Base-by-base conservation (phyloP, 1,140 invertebrate genomes). In the Scaptomyza graminum region DNA sequence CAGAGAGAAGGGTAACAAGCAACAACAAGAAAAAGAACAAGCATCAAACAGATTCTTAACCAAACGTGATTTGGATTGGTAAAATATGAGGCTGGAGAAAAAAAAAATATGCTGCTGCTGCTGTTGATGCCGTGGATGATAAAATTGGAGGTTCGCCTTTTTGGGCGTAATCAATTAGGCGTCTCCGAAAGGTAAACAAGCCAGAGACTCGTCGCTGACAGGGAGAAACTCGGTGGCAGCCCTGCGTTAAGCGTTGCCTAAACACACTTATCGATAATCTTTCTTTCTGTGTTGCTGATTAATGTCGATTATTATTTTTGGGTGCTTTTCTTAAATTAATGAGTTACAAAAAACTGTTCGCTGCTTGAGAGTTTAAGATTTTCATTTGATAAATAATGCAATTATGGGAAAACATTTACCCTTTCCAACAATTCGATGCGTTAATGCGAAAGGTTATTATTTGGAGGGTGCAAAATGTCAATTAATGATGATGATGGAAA, bases 81-180 rank as follows among this genome's bases (percentile, higher is more conserved):
- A 3, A 11, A 43, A 60, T 8, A 41, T 18, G 37, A 34, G 4
- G 18, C 18, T 22, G 18, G 18, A 22, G 18, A 22, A 22, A 22
- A 22, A 22, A 22, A 22, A 2, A 22, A 22, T 22, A 22, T 22
- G 18, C 18, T 22, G 18, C 18, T 22, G 18, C 18, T 22, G 60
- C 31, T 49, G 18, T 25, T 43, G 41, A 55, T 57, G 65, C 51
- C 59, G 63, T 31, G 41, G 16, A 28, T 57, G 63, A 75, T 75
- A 75, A 75, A 55, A 50, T 51, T 49, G 62, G 37, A 13, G 52
- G 18, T 47, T 56, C 51, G 49, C 46, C 60, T 69, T 34, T 71
- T 74, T 44, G 83, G 71, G 83, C 78, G 83, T 69, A 88, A 88
- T 87, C 82, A 88, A 87, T 87, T 87, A 87, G 66, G 66, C 62